Conservation (phyloP, 2,888 invertebrate species). For the Ditula angustiorana region DNA sequence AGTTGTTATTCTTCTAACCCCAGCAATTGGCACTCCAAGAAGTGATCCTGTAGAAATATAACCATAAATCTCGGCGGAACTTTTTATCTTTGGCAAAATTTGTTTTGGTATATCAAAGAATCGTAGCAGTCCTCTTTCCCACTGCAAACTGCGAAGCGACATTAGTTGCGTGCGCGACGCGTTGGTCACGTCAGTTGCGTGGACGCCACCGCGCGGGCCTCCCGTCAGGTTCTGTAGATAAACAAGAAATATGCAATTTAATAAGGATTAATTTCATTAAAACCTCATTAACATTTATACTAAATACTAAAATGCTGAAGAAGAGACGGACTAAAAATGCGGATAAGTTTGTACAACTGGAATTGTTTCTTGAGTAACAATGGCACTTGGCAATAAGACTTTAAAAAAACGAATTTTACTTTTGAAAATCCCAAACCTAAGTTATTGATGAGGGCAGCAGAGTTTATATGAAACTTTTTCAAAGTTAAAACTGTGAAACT, state of each 20-base stretch:
- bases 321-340: too few species aligned
- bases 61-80: slow-evolving; percentile 97
- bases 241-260: neutral
- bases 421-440: too few species aligned
- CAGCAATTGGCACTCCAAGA: slow-evolving; percentile 93
- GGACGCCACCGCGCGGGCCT: slow-evolving; percentile 84
- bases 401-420: too few species aligned
- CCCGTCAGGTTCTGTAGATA: slow-evolving; percentile 85
- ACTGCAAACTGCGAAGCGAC: slow-evolving; percentile 94
- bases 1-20: slow-evolving; percentile 85
- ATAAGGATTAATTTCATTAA: too few species aligned
- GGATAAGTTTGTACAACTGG: too few species aligned
- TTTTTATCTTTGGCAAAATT: slow-evolving; percentile 95
- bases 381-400: too few species aligned
- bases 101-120: slow-evolving; percentile 94
- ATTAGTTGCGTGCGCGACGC: slow-evolving; percentile 98
- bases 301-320: slow-evolving; percentile 41
- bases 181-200: slow-evolving; percentile 98
- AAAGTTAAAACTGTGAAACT: too few species aligned
- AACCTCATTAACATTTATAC: too few species aligned
- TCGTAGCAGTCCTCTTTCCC: slow-evolving; percentile 94
- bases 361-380: too few species aligned
- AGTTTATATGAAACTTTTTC: too few species aligned
- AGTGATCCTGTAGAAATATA: slow-evolving; percentile 90
- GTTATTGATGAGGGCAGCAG: too few species aligned